Evolutionary conservation across 2,888 invertebrate species (phyloP), one percentile per base, ranked within the genome.

Genomic region (Papilio elwesi): DNA sequence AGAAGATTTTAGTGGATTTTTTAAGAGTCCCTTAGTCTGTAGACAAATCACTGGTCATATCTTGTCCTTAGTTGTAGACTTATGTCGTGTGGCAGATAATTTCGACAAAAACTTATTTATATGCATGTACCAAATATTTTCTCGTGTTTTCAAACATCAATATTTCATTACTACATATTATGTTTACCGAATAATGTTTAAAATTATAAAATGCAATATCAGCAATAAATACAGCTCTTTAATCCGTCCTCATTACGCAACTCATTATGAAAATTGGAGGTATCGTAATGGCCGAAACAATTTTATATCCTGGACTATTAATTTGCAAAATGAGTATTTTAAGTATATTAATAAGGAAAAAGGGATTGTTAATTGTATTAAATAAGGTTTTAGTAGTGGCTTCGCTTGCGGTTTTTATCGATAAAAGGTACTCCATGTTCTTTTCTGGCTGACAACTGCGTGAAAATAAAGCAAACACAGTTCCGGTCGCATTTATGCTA

Each of bases 221-320:
- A 52, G 47, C 53, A 64, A 72, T 68, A 55, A 72, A 64, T 43
- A 43, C 51, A 16, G 52, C 68, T 64, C 38, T 26, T 72, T 52
- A 72, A 72, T 49, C 38, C 77, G 69, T 76, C 75, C 81, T 82
- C 66, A 80, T 85, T 82, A 83, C 82, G 82, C 79, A 76, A 74
- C 78, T 83, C 82, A 82, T 85, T 83, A 85, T 84, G 85, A 80
- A 83, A 83, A 86, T 84, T 83, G 82, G 77, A 79, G 80, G 68
- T 74, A 68, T 79, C 78, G 80, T 81, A 83, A 79, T 79, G 80
- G 79, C 78, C 78, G 47, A 64, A 53, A 55, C 26, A 26, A 74
- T 68, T 70, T 70, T 68, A 62, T 62, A 36, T 66, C 64, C 57
- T 55, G 51, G 63, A 70, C 15, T 68, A 69, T 68, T 74, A 70